Conservation (phyloP, 2,888 invertebrate species). For the Timema cristinae region DNA sequence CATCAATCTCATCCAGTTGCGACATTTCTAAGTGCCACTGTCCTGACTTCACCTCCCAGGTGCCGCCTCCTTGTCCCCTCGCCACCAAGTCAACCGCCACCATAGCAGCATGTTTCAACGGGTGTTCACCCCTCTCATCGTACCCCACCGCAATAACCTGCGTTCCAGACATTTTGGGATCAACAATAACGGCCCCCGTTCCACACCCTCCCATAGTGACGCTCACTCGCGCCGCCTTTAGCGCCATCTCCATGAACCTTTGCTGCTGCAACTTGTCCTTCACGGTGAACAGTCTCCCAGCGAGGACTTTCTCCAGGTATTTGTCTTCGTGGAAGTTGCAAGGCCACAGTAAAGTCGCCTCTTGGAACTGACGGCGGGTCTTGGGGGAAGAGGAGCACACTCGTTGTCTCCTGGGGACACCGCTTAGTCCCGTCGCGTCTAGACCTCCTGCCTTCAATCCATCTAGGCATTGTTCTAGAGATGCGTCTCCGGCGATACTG, state of each 20-base stretch:
- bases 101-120: slow-evolving; percentile 81
- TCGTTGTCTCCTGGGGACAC: slow-evolving; percentile 52
- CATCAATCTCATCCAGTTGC: neutral
- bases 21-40: slow-evolving; percentile 1
- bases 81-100: slow-evolving; percentile 82
- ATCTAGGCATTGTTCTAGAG: slow-evolving; percentile 24
- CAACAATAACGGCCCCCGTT: slow-evolving; percentile 63
- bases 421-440: slow-evolving; percentile 20
- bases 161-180: slow-evolving; percentile 55
- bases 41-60: slow-evolving; percentile 47
- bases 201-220: slow-evolving; percentile 19
- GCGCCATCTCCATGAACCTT: slow-evolving; percentile 55
- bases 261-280: slow-evolving; percentile 54
- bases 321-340: slow-evolving; percentile 79
- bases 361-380: slow-evolving; percentile 62
- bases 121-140: slow-evolving; percentile 55
- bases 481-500: slow-evolving; percentile 41
- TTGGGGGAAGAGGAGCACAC: slow-evolving; percentile 62
- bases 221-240: slow-evolving; percentile 45
- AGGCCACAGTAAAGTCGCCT: slow-evolving; percentile 66
- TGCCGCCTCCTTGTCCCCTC: slow-evolving; percentile 73
- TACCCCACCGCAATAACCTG: slow-evolving; percentile 65
- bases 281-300: slow-evolving; percentile 56
- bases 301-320: slow-evolving; percentile 62
- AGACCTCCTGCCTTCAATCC: slow-evolving; percentile 23